Base-by-base conservation (phyloP, 1,140 invertebrate species). In the Platyscapa corneri region DNA sequence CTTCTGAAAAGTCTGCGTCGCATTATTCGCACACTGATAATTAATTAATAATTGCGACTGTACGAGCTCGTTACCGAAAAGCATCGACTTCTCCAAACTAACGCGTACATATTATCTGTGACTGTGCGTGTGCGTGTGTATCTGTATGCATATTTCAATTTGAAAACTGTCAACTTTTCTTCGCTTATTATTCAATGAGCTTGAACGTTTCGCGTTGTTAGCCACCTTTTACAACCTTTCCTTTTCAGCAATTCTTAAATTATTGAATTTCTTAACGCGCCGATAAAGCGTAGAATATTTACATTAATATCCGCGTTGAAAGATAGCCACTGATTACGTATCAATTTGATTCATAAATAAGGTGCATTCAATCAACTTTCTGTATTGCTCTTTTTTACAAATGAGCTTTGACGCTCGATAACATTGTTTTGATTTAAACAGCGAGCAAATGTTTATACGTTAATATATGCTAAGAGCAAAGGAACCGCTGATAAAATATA, bases 271-370 rank as follows among this genome's bases (percentile, higher is more conserved):
- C n/a, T n/a, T n/a, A n/a, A 30, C 49, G 30, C 39, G 60, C 56
- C 46, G 49, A 78, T 74, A 65, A 82, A 39, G 32, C 20, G 64
- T 80, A 64, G 30, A 76, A 82, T 70, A 75, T 86, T 67, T 77
- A 64, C 42, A 82, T 18, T 81, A 49, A 75, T 77, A 60, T 86
- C 72, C 75, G 34, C 39, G 34, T 76, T 76, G 3, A 76, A 56
- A 83, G 82, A 83, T 83, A 83, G 12, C 8, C n/a, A 64, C 37
- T 46, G 82, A 83, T 83, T 75, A 34, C 27, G 7, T 39, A 56
- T 80, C 65, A 75, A 65, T 80, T 75, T 76, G 20, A 84, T 42
- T 74, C 70, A 42, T 74, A 74, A 74, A n/a, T 74, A 74, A 70
- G 42, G 27, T 74, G n/a, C 30, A 42, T 74, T 42, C 37, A 20